Conservation (phyloP, 2,797 vertebrate genomes). For the Trichosurus vulpecula region DNA sequence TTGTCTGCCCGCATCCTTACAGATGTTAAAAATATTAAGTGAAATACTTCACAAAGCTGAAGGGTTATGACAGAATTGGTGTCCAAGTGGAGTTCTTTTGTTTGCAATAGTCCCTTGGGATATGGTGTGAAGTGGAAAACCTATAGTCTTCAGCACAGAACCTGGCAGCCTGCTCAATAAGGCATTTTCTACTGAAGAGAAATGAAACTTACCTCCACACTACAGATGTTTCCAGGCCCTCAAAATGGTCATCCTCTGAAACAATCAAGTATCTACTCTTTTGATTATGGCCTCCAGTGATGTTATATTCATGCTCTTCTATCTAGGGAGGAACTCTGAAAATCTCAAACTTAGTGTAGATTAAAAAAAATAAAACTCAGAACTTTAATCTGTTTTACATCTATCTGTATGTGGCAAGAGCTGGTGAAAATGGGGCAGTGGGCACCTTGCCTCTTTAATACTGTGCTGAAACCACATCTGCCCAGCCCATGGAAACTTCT, state of each 20-base stretch:
- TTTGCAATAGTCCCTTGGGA: conserved; percentile 46
- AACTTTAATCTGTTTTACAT: conserved; percentile 81
- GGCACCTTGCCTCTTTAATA: conserved; percentile 65
- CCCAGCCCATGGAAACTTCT: conserved; percentile 85
- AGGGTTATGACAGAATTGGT: conserved; percentile 3
- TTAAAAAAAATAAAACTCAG: conserved; percentile 10
- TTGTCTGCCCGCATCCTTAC: conserved; percentile 59
- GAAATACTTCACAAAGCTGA: conserved; percentile 45
- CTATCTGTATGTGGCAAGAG: conserved; percentile 79
- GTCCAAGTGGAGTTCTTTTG: neutral
- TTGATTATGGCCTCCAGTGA: conserved; percentile 20
- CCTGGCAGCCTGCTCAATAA: conserved; percentile 64
- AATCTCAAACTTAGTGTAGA: conserved; percentile 5
- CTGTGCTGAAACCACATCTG: conserved; percentile 85
- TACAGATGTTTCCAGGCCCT: conserved; percentile 77
- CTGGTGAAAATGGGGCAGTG: conserved; percentile 68
- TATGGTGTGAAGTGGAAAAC: conserved; percentile 49
- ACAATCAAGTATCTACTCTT: conserved; percentile 63
- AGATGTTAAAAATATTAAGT: conserved; percentile 62
- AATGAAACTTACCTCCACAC: conserved; percentile 63
- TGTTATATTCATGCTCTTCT: conserved; percentile 67
- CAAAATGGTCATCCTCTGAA: conserved; percentile 70
- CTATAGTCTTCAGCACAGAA: conserved; percentile 56
- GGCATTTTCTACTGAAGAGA: conserved; percentile 70
- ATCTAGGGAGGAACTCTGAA: conserved; percentile 52